Conservation (phyloP, 2,888 invertebrate genomes). For the Pandemis corylana region DNA sequence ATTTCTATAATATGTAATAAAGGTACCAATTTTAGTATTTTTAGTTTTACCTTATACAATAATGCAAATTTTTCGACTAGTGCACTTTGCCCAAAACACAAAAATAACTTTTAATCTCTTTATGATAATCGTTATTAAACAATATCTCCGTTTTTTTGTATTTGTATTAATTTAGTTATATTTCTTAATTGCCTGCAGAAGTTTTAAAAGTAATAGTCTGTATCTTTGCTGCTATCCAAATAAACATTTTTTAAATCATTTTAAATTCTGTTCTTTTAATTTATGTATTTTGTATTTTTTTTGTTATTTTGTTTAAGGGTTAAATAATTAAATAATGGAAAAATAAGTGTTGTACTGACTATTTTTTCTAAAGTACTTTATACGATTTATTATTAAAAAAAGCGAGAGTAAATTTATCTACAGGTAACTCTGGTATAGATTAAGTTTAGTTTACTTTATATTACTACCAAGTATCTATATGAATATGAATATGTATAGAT, state of each 20-base stretch:
- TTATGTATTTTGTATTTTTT: too few relatives aligned
- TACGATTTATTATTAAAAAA: not conserved
- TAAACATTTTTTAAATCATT: not conserved
- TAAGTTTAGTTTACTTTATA: not conserved
- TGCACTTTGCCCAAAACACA: not conserved
- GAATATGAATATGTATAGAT: slow-evolving; percentile 29
- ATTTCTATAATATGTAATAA: not conserved
- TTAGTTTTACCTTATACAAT: not conserved
- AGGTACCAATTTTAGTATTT: slow-evolving; percentile 1
- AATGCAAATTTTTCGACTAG: not conserved
- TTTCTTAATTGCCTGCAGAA: not conserved
- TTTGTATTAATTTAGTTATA: not conserved
- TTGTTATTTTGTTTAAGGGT: too few relatives aligned
- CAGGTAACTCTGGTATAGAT: not conserved
- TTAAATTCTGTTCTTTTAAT: not conserved
- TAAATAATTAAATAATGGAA: not conserved
- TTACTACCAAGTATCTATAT: slow-evolving; percentile 3
- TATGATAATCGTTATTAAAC: too few relatives aligned
- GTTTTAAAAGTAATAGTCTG: not conserved
- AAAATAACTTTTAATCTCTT: not conserved
- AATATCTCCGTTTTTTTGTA: not conserved
- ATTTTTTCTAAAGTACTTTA: not conserved
- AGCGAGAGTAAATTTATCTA: not conserved
- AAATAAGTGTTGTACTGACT: not conserved
- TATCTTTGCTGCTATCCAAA: not conserved